Base-by-base conservation (phyloP, 2,113 vertebrate genomes). In the Scomber scombrus region DNA sequence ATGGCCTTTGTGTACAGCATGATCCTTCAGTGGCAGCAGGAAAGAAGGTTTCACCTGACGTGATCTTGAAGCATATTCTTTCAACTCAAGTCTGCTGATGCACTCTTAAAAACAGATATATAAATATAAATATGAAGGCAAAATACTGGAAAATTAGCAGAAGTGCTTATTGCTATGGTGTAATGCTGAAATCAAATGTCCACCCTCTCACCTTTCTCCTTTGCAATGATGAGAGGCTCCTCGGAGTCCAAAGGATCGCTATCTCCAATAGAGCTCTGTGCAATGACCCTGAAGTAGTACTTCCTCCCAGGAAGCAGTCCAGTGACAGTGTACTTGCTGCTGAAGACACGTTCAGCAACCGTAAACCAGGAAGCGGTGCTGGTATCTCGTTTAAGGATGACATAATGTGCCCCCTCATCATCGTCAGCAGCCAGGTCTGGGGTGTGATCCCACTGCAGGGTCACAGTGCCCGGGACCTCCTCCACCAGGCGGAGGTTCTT, bases 401-500 rank as follows among this genome's bases (percentile, higher is more conserved):
- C 50, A 0, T 88, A 93, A 63, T 91, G 90, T 3, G 64, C 85
- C 8, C 92, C 55, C 5, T 82, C 78, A 0, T 89, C 21, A 0
- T 75, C 72, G 0, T 93, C 93, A 46, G 92, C 93, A 46, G 92
- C 80, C 68, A 91, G 64, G n/a, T 94, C 91, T 0, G 89, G 90
- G 50, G 87, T 94, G 71, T 89, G 93, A 54, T 94, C 91, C 93
- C 94, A 94, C 68, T 86, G 93, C 65, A 95, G 88, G 18, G 92
- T 93, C 78, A 93, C 60, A 0, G 83, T 94, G 60, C 91, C 86
- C 1, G 88, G 85, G 29, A 93, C 92, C 85, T 95, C 93, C 81
- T 95, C 93, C 31, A 85, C 63, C 45, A 94, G 61, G 46, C 72
- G 31, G 46, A 96, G 87, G 90, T 94, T 93, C 52, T 77, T 88